Percentiles rank a stretch among this genome's conserved stretches.
phyloP scores from a whole-genome alignment of 2,888 invertebrate species.

The Zygaena filipendulae region DNA sequence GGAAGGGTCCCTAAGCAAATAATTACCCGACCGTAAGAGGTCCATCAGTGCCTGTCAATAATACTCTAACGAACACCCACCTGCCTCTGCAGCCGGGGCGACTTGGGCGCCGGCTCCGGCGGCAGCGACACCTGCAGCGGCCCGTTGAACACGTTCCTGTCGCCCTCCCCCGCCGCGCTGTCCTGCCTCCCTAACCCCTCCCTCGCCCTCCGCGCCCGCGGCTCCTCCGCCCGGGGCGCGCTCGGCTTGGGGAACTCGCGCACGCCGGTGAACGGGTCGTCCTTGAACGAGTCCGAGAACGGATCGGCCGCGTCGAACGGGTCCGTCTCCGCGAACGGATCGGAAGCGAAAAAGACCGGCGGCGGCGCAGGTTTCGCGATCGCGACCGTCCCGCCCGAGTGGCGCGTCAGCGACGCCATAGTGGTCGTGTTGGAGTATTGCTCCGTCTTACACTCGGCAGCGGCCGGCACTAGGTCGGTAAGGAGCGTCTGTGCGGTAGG shows the following conservation, averaged over 20 bases:
- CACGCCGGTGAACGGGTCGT: conserved; percentile 70
- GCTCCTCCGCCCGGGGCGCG: conserved; percentile 30
- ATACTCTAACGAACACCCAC: no score
- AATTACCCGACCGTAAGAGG: no score
- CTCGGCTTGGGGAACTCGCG: conserved; percentile 45
- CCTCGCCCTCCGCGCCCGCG: conserved; percentile 29
- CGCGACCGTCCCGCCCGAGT: conserved; percentile 60
- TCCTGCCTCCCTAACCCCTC: conserved; percentile 25
- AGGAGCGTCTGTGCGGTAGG: conserved; percentile 45
- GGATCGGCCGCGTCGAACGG: conserved; percentile 79
- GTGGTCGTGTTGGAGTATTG: conserved; percentile 52
- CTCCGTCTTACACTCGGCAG: conserved; percentile 32
- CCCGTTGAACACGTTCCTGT: conserved; percentile 67
- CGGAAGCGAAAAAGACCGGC: conserved; percentile 55
- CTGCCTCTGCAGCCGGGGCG: conserved; percentile 52
- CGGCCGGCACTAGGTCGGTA: conserved; percentile 37
- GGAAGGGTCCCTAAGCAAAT: no score
- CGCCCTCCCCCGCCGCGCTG: conserved; percentile 26
- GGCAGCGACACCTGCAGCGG: conserved; percentile 77
- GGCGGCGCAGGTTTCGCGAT: conserved; percentile 37
- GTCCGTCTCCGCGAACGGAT: conserved; percentile 76
- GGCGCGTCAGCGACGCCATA: conserved; percentile 55
- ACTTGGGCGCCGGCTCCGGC: conserved; percentile 66
- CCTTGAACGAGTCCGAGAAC: conserved; percentile 70
- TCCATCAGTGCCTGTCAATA: no score